Base-by-base conservation (phyloP, 1,140 invertebrate species). In the Aphelinus atriplicis region DNA sequence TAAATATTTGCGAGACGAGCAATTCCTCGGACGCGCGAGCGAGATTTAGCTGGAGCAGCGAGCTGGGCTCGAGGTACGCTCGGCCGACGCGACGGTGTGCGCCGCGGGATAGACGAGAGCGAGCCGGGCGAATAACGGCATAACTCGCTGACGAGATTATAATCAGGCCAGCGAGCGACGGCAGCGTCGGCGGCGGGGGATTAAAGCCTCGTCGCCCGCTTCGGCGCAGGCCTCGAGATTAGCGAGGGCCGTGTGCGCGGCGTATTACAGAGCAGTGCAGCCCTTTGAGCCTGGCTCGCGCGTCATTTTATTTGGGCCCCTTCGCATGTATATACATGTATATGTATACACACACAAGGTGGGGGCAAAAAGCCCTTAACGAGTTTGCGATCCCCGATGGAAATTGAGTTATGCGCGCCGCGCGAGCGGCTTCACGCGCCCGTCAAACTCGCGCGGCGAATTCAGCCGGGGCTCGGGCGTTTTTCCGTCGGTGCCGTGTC, bases 71-170 rank as follows among this genome's bases (percentile, higher is more conserved):
- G 57, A 71, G 73, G 67, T 61, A 77, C 1, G 51, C 9, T 45
- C 43, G 65, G 58, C 42, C 26, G 26, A 26, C 26, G 26, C 26
- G 26, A 26, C 26, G 26, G 26, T 26, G 26, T 26, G 26, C 26
- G 26, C 26, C 26, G 26, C 26, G 26, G 26, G 26, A 26, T 26
- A 26, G 26, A 26, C 26, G 26, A 26, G 26, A 26, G 26, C 26
- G 26, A 26, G 26, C 26, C 26, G 64, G 69, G 75, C 64, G 79
- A 75, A 80, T 81, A 81, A 82, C 73, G 81, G 78, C 81, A 83
- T 87, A 87, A 86, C 84, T 86, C 85, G 84, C 81, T 87, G 85
- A 87, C 83, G 85, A 87, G 86, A 86, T 88, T 86, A 88, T 88
- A 87, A 87, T 88, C 85, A 86, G 82, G 81, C 82, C 82, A 82